Percentiles rank a stretch among this genome's conserved stretches.
These are phyloP conservation scores for Euplexia lucipara DNA, from an alignment of 2,888 invertebrate genomes.

Conservation along the genomic window DNA sequence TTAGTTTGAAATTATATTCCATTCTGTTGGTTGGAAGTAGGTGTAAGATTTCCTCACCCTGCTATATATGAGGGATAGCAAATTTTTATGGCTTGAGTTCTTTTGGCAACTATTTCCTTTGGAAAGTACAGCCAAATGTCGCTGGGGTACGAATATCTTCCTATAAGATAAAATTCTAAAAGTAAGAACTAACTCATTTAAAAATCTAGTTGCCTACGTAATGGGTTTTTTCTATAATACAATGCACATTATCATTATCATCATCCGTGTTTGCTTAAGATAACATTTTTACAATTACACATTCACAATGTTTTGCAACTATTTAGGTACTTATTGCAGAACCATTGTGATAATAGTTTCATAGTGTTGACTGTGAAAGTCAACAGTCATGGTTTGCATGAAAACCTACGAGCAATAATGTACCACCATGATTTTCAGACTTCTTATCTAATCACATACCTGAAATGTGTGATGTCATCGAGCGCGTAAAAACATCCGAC, in stretches of 20 bases:
- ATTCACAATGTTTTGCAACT: background rate
- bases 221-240: slow-evolving; percentile 14
- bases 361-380: slow-evolving; percentile 7
- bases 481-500: slow-evolving; percentile 51
- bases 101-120: slow-evolving; percentile 34
- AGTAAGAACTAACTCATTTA: background rate
- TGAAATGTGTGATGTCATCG: slow-evolving; percentile 57
- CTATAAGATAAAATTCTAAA: slow-evolving; percentile 1
- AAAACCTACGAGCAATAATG: slow-evolving; percentile 33
- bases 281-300: slow-evolving; percentile 5
- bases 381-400: slow-evolving; percentile 24
- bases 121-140: slow-evolving; percentile 44
- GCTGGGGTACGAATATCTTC: slow-evolving; percentile 24
- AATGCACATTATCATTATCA: background rate
- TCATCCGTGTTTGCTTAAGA: slow-evolving; percentile 16
- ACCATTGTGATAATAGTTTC: slow-evolving; percentile 27
- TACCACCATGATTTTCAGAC: slow-evolving; percentile 40
- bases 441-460: slow-evolving; percentile 62
- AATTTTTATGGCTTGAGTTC: slow-evolving; percentile 21
- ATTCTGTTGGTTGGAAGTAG: slow-evolving; percentile 1
- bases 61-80: background rate
- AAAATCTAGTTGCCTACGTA: background rate
- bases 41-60: slow-evolving; percentile 19
- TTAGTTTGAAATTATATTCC: slow-evolving; percentile 7
- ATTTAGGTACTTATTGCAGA: slow-evolving; percentile 10